Evolutionary conservation across 2,113 vertebrate species (phyloP).

Genomic region (Anarhynchus alexandrinus): DNA sequence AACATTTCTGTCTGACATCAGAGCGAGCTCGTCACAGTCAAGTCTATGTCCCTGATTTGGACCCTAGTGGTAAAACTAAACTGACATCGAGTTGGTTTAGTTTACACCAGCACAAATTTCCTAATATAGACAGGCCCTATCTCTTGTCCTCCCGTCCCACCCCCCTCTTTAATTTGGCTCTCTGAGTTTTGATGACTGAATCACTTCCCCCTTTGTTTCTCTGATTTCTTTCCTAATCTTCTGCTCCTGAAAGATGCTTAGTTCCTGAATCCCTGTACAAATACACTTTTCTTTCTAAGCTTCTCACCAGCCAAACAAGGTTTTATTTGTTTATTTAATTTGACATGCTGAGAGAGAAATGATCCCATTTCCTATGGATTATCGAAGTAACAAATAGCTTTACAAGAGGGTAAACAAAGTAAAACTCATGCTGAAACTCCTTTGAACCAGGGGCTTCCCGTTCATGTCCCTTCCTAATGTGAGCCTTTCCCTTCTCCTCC

Average conservation of each 20-base stretch:
- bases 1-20: not conserved
- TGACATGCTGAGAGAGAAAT: slow-evolving; percentile 57
- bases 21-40: not conserved
- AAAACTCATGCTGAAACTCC: slow-evolving; percentile 30
- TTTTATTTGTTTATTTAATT: slow-evolving; percentile 73
- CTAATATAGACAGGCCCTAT: slow-evolving; percentile 40
- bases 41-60: not conserved
- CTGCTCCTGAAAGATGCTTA: slow-evolving; percentile 58
- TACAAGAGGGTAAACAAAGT: slow-evolving; percentile 66
- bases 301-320: slow-evolving; percentile 59
- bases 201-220: slow-evolving; percentile 43
- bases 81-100: not conserved
- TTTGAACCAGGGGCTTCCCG: slow-evolving; percentile 9
- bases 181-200: slow-evolving; percentile 41
- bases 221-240: slow-evolving; percentile 64
- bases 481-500: not conserved
- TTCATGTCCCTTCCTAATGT: not conserved
- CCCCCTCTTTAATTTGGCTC: not conserved
- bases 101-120: slow-evolving; percentile 26
- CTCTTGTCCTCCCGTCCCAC: not conserved
- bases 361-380: slow-evolving; percentile 68
- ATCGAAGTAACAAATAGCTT: slow-evolving; percentile 57
- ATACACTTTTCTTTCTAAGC: slow-evolving; percentile 61
- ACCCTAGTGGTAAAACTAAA: slow-evolving; percentile 8
- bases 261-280: slow-evolving; percentile 60